phyloP scores from a whole-genome alignment of 2,888 invertebrate species.

The Acrobasis suavella region DNA sequence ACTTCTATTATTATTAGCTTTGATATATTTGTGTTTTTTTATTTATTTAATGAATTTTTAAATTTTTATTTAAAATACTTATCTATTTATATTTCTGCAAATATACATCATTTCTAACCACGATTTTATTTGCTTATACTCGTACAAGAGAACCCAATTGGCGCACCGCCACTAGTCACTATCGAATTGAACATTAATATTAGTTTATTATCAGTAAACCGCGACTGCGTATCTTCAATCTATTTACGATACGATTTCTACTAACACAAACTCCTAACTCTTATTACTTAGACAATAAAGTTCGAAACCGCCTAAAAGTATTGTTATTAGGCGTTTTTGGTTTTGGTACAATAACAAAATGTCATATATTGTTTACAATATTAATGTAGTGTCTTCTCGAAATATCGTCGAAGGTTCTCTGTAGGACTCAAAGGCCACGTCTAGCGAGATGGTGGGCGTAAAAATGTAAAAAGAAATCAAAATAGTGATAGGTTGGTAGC shows the following conservation, averaged over 20 bases:
- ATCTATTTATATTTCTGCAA: no score
- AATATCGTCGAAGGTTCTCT: not conserved
- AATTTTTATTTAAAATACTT: no score
- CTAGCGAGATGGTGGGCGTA: no score
- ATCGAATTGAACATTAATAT: conserved; percentile 12
- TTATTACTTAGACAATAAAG: not conserved
- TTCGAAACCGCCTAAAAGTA: not conserved
- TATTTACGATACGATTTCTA: conserved; percentile 8
- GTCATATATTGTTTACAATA: conserved; percentile 14
- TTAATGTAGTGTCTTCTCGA: conserved; percentile 8
- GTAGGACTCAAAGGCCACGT: no score
- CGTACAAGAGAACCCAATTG: not conserved
- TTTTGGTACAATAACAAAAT: not conserved
- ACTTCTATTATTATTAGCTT: no score
- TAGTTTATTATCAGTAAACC: conserved; percentile 13
- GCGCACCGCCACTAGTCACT: not conserved
- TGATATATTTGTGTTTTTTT: no score
- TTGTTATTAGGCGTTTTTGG: conserved; percentile 2
- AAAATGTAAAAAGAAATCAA: no score
- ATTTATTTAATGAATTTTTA: no score
- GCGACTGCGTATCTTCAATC: conserved; percentile 10
- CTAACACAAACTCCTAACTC: not conserved
- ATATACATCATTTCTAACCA: not conserved
- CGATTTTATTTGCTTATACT: not conserved
- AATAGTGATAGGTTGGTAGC: no score